Evolutionary conservation across 2,797 vertebrate genomes (phyloP).

Genomic region (Acipenser ruthenus): DNA sequence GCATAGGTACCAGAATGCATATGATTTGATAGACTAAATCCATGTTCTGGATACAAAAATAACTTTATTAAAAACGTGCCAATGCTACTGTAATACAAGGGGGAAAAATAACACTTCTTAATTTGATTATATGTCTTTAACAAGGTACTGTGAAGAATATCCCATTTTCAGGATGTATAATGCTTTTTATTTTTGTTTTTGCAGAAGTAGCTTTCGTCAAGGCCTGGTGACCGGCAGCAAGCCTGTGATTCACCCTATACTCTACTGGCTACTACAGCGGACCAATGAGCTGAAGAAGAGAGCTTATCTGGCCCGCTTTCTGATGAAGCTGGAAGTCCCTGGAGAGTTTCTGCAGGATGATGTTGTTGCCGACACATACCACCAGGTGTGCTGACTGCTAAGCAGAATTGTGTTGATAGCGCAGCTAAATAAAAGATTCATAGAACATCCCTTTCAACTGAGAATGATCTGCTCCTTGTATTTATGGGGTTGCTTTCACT

Average conservation of each 20-base stretch:
- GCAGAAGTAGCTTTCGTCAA: conserved; percentile 83
- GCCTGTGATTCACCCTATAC: conserved; percentile 81
- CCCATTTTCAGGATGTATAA: no score
- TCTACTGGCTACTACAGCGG: conserved; percentile 88
- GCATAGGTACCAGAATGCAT: no score
- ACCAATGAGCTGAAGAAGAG: conserved; percentile 85
- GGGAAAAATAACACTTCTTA: no score
- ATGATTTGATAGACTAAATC: no score
- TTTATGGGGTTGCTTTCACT: no score
- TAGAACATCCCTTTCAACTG: neutral
- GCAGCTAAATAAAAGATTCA: neutral
- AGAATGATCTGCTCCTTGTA: no score
- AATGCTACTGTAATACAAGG: no score
- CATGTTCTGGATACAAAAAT: no score
- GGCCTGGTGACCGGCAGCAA: conserved; percentile 87
- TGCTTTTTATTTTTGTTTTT: conserved; percentile 18
- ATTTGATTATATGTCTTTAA: no score
- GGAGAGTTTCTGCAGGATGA: conserved; percentile 89
- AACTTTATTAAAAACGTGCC: no score
- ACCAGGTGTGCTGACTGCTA: conserved; percentile 66
- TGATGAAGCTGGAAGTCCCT: conserved; percentile 86
- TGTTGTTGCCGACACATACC: conserved; percentile 74
- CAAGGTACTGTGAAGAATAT: no score
- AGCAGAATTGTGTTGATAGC: neutral
- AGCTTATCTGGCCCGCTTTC: conserved; percentile 86